Conservation (phyloP, 2,113 vertebrate genomes). For the Laticauda laticaudata region DNA sequence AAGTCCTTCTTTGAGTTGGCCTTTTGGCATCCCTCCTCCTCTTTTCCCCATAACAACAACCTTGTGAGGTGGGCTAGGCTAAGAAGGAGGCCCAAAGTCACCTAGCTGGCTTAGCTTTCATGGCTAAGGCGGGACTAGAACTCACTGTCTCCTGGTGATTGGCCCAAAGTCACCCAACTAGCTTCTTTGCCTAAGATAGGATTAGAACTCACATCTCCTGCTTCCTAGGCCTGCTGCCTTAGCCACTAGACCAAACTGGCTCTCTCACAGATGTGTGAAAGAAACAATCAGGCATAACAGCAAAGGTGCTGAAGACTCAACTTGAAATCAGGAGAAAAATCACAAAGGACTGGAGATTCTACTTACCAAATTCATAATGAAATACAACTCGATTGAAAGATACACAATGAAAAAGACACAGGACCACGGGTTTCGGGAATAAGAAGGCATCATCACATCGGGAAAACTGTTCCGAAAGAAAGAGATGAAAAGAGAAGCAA, state of each 20-base stretch:
- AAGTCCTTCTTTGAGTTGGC: background rate
- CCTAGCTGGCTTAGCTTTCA: too few species aligned
- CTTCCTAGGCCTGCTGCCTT: too few species aligned
- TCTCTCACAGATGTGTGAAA: background rate
- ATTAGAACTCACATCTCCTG: too few species aligned
- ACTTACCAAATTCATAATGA: conserved; percentile 96
- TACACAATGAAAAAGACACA: conserved; percentile 98
- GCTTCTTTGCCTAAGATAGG: too few species aligned
- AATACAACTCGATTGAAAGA: conserved; percentile 98
- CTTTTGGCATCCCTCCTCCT: too few species aligned
- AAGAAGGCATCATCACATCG: conserved; percentile 98
- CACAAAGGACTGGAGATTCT: background rate
- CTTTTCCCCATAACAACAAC: too few species aligned
- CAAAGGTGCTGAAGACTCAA: background rate
- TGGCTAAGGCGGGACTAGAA: too few species aligned
- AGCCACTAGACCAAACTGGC: background rate
- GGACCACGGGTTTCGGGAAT: conserved; percentile 91
- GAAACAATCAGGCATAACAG: background rate
- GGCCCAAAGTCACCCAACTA: too few species aligned
- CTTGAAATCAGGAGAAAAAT: background rate
- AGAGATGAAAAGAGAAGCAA: background rate
- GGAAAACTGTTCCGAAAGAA: conserved; percentile 79
- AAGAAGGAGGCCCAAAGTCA: too few species aligned
- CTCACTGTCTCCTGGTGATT: too few species aligned
- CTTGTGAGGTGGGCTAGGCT: too few species aligned